Evolutionary conservation across 2,888 invertebrate genomes (phyloP).

Genomic region (Euspilapteryx auroguttella): DNA sequence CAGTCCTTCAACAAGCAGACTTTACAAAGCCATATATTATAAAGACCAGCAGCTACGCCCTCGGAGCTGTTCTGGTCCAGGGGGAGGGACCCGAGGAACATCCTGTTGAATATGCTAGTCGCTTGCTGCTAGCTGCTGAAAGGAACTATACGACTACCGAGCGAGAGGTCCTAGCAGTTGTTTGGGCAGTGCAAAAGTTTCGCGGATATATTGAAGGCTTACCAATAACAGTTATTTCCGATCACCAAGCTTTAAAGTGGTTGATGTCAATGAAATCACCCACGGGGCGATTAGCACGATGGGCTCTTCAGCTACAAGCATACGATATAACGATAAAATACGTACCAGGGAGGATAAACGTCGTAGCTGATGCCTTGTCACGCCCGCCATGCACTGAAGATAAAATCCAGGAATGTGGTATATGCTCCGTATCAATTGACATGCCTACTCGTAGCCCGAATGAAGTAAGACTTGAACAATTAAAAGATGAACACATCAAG

Average conservation of each 20-base stretch:
- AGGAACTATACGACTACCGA: slow-evolving; percentile 20
- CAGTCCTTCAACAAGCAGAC: no score
- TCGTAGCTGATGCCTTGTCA: slow-evolving; percentile 22
- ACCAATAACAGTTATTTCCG: slow-evolving; percentile 15
- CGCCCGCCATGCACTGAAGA: neutral
- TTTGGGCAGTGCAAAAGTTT: slow-evolving; percentile 2
- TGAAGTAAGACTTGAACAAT: neutral
- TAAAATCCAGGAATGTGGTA: neutral
- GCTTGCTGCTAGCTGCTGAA: slow-evolving; percentile 15
- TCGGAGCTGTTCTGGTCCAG: no score
- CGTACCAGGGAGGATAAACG: slow-evolving; percentile 18
- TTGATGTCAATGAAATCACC: slow-evolving; percentile 21
- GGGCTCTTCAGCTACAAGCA: slow-evolving; percentile 21
- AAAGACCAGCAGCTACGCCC: no score
- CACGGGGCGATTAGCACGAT: slow-evolving; percentile 28
- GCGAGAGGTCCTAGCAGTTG: slow-evolving; percentile 17
- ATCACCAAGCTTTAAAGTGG: slow-evolving; percentile 28
- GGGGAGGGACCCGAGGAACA: no score
- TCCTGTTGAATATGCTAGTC: no score
- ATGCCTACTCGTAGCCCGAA: slow-evolving; percentile 7
- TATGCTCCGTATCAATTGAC: slow-evolving; percentile 6
- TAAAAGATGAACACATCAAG: neutral
- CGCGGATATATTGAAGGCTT: slow-evolving; percentile 20
- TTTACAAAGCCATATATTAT: no score
- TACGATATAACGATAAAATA: slow-evolving; percentile 20